Evolutionary conservation across 2,113 vertebrate species (phyloP).

Genomic region (Cathartes aura): DNA sequence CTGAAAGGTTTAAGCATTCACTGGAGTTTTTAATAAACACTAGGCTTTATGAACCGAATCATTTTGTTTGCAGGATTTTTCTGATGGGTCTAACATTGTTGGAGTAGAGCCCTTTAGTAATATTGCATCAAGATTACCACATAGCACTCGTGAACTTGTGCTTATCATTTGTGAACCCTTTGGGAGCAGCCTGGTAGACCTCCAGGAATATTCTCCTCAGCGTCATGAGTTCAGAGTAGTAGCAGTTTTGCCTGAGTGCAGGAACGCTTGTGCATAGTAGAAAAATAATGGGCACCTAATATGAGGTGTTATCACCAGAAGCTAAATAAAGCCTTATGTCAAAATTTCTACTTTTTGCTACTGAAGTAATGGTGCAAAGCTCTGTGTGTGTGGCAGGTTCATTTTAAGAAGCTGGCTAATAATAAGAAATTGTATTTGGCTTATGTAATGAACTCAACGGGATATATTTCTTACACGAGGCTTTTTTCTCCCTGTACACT

Average conservation of each 20-base stretch:
- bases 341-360: background rate
- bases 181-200: background rate
- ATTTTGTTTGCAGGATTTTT: background rate
- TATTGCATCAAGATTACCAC: background rate
- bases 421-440: background rate
- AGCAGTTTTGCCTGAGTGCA: background rate
- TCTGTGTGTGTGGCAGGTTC: background rate
- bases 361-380: background rate
- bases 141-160: fast-evolving
- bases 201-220: background rate
- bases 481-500: background rate
- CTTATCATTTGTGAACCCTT: background rate
- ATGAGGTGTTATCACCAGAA: background rate
- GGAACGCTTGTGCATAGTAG: background rate
- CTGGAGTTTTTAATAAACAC: background rate
- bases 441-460: background rate
- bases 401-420: slow-evolving; percentile 13
- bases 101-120: background rate
- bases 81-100: background rate
- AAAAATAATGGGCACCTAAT: background rate
- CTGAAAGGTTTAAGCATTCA: background rate
- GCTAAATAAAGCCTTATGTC: background rate
- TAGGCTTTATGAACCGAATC: background rate
- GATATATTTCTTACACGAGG: background rate
- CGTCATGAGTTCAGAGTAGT: background rate